phyloP scores from a whole-genome alignment of 92 coral and sea anemone species.

The Galaxea fascicularis region DNA sequence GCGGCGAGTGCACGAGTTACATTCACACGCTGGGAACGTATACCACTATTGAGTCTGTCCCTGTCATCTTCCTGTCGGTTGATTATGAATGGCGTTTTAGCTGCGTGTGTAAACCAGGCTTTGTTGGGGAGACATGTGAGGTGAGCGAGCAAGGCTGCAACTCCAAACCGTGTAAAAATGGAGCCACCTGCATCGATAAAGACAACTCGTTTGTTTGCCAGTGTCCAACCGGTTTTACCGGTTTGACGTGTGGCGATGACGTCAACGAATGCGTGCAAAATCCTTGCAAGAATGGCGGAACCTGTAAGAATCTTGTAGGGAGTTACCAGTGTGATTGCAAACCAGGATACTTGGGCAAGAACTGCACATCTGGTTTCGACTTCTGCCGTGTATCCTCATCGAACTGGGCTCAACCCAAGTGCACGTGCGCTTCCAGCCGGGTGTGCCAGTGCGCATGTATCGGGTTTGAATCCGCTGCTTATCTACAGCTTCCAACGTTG shows the following conservation, averaged over 20 bases:
- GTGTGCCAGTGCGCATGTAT: slow-evolving; percentile 84
- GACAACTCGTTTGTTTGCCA: slow-evolving; percentile 67
- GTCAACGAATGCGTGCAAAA: slow-evolving; percentile 72
- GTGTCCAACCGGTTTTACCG: slow-evolving; percentile 85
- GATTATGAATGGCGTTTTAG: slow-evolving; percentile 77
- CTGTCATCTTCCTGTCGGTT: slow-evolving; percentile 78
- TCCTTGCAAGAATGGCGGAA: slow-evolving; percentile 85
- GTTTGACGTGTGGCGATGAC: slow-evolving; percentile 72
- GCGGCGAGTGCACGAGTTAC: slow-evolving; percentile 89
- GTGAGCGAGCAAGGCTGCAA: slow-evolving; percentile 73
- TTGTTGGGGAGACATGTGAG: slow-evolving; percentile 73
- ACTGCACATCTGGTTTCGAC: slow-evolving; percentile 78
- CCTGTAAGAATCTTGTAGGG: slow-evolving; percentile 73
- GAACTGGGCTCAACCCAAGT: slow-evolving; percentile 69
- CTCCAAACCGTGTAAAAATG: slow-evolving; percentile 78
- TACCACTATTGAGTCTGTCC: slow-evolving; percentile 52
- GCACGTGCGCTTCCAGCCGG: slow-evolving; percentile 82
- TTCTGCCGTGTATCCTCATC: slow-evolving; percentile 83
- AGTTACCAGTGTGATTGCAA: slow-evolving; percentile 83
- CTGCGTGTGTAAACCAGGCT: slow-evolving; percentile 85
- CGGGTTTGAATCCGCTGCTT: slow-evolving; percentile 87
- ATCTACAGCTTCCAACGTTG: slow-evolving; percentile 81
- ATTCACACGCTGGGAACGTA: slow-evolving; percentile 68
- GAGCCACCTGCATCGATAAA: slow-evolving; percentile 72
- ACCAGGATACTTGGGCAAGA: slow-evolving; percentile 84